A percentile compares a stretch with the other conserved stretches of the same genome.
Conservation (phyloP, 2,113 vertebrate genomes). For the Nibea albiflora region DNA sequence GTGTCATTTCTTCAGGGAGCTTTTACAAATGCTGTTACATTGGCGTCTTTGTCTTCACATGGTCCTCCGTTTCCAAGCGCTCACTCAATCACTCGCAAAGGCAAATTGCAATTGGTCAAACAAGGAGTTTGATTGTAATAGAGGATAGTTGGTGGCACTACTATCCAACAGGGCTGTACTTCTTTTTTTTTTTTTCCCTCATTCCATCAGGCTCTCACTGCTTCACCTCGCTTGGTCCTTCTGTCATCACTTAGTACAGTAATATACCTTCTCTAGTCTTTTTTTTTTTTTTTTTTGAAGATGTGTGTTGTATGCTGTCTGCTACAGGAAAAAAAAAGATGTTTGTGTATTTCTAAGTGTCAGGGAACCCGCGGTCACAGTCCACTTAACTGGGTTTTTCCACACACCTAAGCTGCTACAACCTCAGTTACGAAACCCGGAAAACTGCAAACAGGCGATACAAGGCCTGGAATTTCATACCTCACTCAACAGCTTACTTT, state of each 20-base stretch:
- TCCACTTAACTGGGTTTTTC: conserved; percentile 82
- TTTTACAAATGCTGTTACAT: conserved; percentile 77
- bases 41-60: conserved; percentile 54
- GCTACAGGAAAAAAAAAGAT: conserved; percentile 52
- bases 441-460: conserved; percentile 83
- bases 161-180: conserved; percentile 68
- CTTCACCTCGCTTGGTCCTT: conserved; percentile 46
- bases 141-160: conserved; percentile 62
- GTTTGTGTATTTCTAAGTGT: conserved; percentile 76
- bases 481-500: conserved; percentile 82
- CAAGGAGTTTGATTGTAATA: conserved; percentile 69
- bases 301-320: conserved; percentile 58
- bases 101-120: conserved; percentile 56
- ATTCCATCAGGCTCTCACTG: conserved; percentile 68
- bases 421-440: conserved; percentile 84
- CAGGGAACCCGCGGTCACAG: conserved; percentile 83
- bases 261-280: conserved; percentile 53
- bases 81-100: conserved; percentile 50
- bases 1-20: conserved; percentile 81
- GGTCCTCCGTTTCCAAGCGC: conserved; percentile 57
- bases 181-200: conserved; percentile 4
- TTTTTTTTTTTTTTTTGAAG: too few relatives aligned
- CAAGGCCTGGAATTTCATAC: conserved; percentile 82
- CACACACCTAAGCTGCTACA: conserved; percentile 85
- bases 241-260: conserved; percentile 60